Evolutionary conservation across 2,888 invertebrate species (phyloP).

Genomic region (Phoenoteleia sp.): DNA sequence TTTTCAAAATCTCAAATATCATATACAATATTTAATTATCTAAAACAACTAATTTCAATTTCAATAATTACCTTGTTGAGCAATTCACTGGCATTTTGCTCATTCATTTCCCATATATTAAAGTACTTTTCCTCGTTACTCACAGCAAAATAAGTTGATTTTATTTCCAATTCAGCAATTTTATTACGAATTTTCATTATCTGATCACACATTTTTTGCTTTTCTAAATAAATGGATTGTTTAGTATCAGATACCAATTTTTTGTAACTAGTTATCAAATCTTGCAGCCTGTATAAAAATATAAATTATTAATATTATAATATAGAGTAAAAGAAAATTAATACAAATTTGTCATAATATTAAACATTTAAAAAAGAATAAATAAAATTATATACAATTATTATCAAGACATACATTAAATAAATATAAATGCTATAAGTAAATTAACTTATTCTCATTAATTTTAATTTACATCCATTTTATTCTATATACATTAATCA

Average conservation of each 20-base stretch:
- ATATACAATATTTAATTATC: no score
- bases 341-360: neutral
- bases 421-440: no score
- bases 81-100: conserved; percentile 87
- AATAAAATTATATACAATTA: no score
- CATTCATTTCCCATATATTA: conserved; percentile 90
- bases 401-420: no score
- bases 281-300: conserved; percentile 91
- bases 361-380: no score
- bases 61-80: conserved; percentile 87
- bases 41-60: no score
- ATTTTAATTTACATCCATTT: no score
- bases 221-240: conserved; percentile 89
- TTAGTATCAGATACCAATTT: conserved; percentile 90
- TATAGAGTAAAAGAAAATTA: neutral
- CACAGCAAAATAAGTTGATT: conserved; percentile 90
- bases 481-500: no score
- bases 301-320: neutral
- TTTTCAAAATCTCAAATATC: no score
- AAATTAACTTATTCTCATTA: no score
- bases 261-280: conserved; percentile 90
- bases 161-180: conserved; percentile 91
- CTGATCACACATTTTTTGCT: conserved; percentile 90
- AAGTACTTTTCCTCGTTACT: conserved; percentile 90
- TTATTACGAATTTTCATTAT: conserved; percentile 90